A percentile compares a stretch with the other conserved stretches of the same genome.
These are phyloP conservation scores for Enteromius mattozi DNA, from an alignment of 2,797 vertebrate genomes.

Conservation along the genomic window DNA sequence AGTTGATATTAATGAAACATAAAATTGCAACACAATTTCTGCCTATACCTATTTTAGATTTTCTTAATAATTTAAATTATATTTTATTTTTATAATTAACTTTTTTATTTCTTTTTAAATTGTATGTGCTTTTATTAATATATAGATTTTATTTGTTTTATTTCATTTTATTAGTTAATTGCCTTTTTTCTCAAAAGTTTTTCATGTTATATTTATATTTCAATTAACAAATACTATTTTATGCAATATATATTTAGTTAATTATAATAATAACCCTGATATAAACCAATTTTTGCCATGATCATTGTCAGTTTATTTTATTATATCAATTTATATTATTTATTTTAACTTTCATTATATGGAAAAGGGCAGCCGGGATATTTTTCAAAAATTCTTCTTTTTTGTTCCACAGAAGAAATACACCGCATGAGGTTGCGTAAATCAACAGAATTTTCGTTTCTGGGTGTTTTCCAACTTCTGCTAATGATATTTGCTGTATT, in stretches of 20 bases:
- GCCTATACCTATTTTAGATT: neutral
- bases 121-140: too few relatives aligned
- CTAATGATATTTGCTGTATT: conserved; percentile 58
- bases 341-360: neutral
- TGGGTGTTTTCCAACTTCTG: conserved; percentile 38
- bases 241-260: neutral
- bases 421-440: neutral
- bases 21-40: neutral
- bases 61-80: neutral
- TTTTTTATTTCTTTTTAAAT: too few relatives aligned
- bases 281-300: neutral
- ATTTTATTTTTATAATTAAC: neutral
- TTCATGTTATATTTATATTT: neutral
- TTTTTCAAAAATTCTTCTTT: neutral
- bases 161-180: too few relatives aligned
- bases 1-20: neutral
- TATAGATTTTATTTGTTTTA: neutral
- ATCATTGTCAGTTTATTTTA: neutral
- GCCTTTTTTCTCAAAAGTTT: neutral
- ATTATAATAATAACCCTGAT: neutral
- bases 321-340: neutral
- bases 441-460: neutral
- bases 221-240: neutral
- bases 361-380: neutral
- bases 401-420: neutral